phyloP scores from a whole-genome alignment of 2,888 invertebrate genomes.

The Callosobruchus maculatus region DNA sequence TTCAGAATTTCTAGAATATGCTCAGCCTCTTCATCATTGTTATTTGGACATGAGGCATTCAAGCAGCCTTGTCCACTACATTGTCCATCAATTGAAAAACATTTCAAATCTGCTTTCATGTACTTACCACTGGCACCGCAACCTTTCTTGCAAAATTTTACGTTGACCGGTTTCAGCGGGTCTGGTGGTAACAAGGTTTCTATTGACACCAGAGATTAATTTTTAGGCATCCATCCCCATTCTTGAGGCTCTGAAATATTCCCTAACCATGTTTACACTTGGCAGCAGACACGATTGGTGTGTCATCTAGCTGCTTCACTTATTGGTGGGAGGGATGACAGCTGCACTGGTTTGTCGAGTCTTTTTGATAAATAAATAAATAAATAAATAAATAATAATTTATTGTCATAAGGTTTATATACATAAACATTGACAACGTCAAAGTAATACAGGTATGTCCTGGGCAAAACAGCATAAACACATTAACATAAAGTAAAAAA shows the following conservation, averaged over 20 bases:
- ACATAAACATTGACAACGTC: too few relatives aligned
- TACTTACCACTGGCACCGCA: constrained; percentile 33
- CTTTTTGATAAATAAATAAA: constrained; percentile 36
- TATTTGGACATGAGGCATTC: too few relatives aligned
- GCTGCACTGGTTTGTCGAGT: constrained; percentile 37
- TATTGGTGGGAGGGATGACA: constrained; percentile 39
- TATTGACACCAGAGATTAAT: constrained; percentile 34
- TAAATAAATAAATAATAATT: too few relatives aligned
- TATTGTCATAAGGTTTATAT: too few relatives aligned
- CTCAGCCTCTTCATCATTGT: too few relatives aligned
- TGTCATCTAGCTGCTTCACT: constrained; percentile 38
- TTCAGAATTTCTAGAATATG: too few relatives aligned
- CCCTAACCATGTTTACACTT: constrained; percentile 29
- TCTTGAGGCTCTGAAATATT: constrained; percentile 25
- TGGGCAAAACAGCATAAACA: too few relatives aligned
- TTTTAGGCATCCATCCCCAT: constrained; percentile 32
- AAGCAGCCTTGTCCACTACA: background rate
- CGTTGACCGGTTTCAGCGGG: constrained; percentile 28
- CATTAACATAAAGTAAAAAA: too few relatives aligned
- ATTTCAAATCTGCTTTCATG: constrained; percentile 30
- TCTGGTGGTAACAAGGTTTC: constrained; percentile 33
- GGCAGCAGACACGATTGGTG: constrained; percentile 29
- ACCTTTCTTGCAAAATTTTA: constrained; percentile 30
- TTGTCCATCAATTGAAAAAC: background rate
- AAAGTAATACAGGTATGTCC: too few relatives aligned